These are phyloP conservation scores for Hyposoter dolosus DNA, from an alignment of 2,888 invertebrate species.

Conservation along the genomic window DNA sequence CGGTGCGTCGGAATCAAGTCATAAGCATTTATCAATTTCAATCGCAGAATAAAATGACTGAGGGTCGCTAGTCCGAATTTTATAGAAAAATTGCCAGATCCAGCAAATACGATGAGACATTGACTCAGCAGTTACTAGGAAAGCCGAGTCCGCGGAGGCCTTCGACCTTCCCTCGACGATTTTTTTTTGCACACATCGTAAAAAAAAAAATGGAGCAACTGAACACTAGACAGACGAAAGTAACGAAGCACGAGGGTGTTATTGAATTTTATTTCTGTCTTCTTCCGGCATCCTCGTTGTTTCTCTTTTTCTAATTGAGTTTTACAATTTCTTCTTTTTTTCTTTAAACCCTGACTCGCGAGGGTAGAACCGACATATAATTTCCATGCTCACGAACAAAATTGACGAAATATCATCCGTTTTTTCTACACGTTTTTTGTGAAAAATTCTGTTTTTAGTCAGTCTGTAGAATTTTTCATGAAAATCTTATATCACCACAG, in stretches of 20 bases:
- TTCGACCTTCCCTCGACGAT: too few relatives aligned
- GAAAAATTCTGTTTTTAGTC: not conserved
- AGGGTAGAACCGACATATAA: not conserved
- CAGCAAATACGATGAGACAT: not conserved
- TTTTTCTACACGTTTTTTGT: not conserved
- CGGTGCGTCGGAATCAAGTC: not conserved
- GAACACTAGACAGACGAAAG: not conserved
- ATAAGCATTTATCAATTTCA: not conserved
- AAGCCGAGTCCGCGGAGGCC: not conserved
- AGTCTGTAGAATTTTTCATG: not conserved
- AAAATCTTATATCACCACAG: not conserved
- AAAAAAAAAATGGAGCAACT: not conserved
- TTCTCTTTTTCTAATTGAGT: not conserved
- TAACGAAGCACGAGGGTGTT: conserved; percentile 4
- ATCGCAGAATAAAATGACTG: not conserved
- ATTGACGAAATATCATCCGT: not conserved
- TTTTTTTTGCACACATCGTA: too few relatives aligned
- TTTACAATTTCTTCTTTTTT: not conserved
- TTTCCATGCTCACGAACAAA: not conserved
- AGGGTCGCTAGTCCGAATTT: not conserved
- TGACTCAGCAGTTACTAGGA: not conserved
- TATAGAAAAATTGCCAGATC: not conserved
- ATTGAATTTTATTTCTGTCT: conserved; percentile 27
- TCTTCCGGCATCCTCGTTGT: not conserved
- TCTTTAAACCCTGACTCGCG: not conserved